phyloP scores from a whole-genome alignment of 1,140 invertebrate genomes.

The Probaryconus sp. region DNA sequence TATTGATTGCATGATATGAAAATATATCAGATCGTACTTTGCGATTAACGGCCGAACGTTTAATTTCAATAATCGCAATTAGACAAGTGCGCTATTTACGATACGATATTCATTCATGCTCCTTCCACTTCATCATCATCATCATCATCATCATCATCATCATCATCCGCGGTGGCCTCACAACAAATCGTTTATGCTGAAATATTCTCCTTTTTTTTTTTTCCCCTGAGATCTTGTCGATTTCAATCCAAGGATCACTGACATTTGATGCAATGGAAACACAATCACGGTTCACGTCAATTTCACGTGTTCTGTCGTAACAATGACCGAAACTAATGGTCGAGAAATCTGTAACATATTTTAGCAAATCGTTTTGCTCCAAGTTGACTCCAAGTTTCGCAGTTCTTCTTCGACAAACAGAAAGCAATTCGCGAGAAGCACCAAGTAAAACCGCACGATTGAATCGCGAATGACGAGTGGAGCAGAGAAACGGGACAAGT shows the following conservation, averaged over 20 bases:
- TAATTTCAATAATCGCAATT: constrained; percentile 5
- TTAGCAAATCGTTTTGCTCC: constrained; percentile 10
- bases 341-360: constrained; percentile 17
- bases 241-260: too few species aligned
- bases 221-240: too few species aligned
- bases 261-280: neutral
- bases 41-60: neutral
- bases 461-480: constrained; percentile 24
- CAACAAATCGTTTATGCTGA: constrained; percentile 7
- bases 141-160: too few species aligned
- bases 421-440: constrained; percentile 26
- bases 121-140: too few species aligned
- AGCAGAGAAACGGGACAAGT: constrained; percentile 36
- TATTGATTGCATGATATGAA: constrained; percentile 3
- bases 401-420: constrained; percentile 35
- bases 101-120: too few species aligned
- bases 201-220: constrained; percentile 24
- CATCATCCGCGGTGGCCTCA: too few species aligned
- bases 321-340: constrained; percentile 23
- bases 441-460: constrained; percentile 33
- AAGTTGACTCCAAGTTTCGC: neutral
- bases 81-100: neutral
- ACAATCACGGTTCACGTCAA: constrained; percentile 14
- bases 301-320: constrained; percentile 21
- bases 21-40: neutral